Base-by-base conservation (phyloP, 1,140 invertebrate genomes). In the Trachymyrmex cornetzi region DNA sequence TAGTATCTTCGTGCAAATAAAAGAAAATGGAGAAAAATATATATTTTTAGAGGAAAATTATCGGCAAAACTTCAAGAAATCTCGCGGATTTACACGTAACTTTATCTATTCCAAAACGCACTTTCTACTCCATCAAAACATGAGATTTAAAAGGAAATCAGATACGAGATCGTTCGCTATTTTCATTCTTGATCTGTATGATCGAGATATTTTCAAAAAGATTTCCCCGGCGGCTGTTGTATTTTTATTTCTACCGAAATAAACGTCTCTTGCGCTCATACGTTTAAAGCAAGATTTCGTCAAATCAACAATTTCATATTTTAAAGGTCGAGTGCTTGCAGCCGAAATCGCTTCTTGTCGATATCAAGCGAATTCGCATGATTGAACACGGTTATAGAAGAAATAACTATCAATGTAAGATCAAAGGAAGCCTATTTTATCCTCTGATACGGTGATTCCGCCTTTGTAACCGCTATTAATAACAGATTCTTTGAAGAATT, bases 181-280 rank as follows among this genome's bases (percentile, higher is more conserved):
- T 82, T 82, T 59, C 67, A 59, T n/a, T 82, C 14, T 69, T 2
- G 48, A 80, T 69, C n/a, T 61, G 16, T 19, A 14, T 14, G 34
- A 38, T 67, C 22, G 9, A 55, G 30, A 80, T 59, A 16, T 59
- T 71, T 57, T 38, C 34, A 30, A 48, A 75, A 74, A 61, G 16
- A 27, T 34, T 34, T n/a, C 11, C 22, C 34, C 55, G 2, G 22
- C 55, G 69, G 38, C 24, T 61, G 69, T 61, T 63, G 9, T 63
- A 84, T 50, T 84, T 84, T 82, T 74, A 82, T 82, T 63, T 50
- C 4, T n/a, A 50, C 24, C 38, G 24, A 84, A 74, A 75, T 75
- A 84, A 84, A 74, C 55, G 38, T 48, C n/a, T 12, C 14, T 61
- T 27, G 34, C n/a, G 6, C 27, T 59, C 34, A n/a, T 57, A 19